Evolutionary conservation across 2,113 vertebrate genomes (phyloP).

Genomic region (Stegostoma tigrinum): DNA sequence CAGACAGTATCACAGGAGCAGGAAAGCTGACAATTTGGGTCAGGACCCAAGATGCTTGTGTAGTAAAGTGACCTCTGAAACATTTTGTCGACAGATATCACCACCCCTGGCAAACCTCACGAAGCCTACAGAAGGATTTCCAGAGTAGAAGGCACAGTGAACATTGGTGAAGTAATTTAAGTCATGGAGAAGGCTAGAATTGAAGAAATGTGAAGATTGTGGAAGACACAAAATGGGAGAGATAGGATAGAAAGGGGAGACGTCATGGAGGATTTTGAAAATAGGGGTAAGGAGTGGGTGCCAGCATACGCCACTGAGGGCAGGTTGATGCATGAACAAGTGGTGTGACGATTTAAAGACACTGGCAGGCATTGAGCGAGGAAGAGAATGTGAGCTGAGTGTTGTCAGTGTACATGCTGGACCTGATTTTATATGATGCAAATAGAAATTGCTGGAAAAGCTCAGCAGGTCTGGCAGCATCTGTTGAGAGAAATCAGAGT

Average conservation of each 20-base stretch:
- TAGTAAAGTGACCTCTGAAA: too few relatives aligned
- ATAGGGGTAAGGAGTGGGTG: neutral
- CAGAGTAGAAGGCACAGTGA: neutral
- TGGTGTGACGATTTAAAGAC: too few relatives aligned
- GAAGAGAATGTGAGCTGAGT: too few relatives aligned
- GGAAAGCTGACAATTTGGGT: too few relatives aligned
- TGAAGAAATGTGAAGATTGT: neutral
- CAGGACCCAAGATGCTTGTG: neutral
- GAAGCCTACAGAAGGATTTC: neutral
- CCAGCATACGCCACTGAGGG: neutral
- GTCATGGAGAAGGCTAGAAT: neutral
- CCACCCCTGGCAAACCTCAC: neutral
- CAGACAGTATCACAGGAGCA: too few relatives aligned
- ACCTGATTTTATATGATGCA: neutral
- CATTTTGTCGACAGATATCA: neutral
- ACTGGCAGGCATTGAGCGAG: too few relatives aligned
- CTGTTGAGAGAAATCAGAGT: too few relatives aligned
- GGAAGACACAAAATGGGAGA: too few relatives aligned
- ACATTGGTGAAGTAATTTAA: neutral
- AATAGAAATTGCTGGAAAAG: too few relatives aligned
- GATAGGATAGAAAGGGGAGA: too few relatives aligned
- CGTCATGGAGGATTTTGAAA: neutral
- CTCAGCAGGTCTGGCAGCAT: too few relatives aligned
- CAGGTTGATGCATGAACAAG: neutral
- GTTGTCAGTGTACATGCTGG: too few relatives aligned